Percentiles rank a stretch among this genome's conserved stretches.
These are phyloP conservation scores for Setipinna tenuifilis DNA, from an alignment of 2,797 vertebrate genomes.

Conservation along the genomic window DNA sequence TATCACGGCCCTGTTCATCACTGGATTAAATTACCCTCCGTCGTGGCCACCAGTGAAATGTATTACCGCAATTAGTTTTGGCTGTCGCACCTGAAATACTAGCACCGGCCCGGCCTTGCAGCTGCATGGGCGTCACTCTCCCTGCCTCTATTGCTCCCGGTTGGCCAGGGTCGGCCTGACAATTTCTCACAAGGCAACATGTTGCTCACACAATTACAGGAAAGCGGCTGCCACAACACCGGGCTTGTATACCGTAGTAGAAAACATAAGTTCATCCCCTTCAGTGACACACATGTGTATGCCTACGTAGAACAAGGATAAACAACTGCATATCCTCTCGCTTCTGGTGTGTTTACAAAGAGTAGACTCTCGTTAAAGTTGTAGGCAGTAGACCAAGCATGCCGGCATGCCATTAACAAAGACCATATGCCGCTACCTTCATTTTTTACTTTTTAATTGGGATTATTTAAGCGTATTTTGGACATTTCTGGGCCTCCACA, in stretches of 20 bases:
- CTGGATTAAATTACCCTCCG: neutral
- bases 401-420: neutral
- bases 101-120: neutral
- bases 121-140: neutral
- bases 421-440: neutral
- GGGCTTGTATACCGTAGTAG: neutral
- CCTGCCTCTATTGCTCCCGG: neutral
- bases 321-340: neutral
- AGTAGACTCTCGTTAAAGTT: neutral
- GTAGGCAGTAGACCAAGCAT: neutral
- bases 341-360: neutral
- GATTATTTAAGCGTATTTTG: neutral
- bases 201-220: slow-evolving; percentile 9
- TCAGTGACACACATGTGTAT: neutral
- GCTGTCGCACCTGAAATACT: neutral
- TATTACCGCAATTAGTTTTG: slow-evolving; percentile 20
- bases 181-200: slow-evolving; percentile 22
- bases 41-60: neutral
- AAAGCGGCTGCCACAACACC: neutral
- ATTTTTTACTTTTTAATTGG: neutral
- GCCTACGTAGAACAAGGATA: neutral
- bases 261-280: neutral
- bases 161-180: neutral
- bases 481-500: neutral
- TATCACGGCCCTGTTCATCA: neutral